Base-by-base conservation (phyloP, 92 coral and sea anemone genomes). In the Palythoa grandis region DNA sequence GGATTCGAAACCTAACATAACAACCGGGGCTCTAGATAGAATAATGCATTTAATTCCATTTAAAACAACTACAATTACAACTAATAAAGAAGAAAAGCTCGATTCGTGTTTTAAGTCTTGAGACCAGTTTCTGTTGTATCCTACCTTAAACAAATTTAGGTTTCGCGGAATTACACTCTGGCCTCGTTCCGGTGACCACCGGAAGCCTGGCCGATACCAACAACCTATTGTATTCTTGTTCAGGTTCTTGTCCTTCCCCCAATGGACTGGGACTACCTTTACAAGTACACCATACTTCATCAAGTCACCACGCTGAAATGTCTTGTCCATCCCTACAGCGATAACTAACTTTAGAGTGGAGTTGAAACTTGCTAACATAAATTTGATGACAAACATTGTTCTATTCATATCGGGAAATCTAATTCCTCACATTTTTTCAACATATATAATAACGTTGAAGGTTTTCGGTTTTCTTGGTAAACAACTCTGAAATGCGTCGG, bases 261-360 rank as follows among this genome's bases (percentile, higher is more conserved):
- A 92, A 89, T 96, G 98, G 43, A 87, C 94, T 15, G 98, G 98
- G 56, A 96, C 90, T 38, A 94, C 95, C 76, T 96, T 96, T 11
- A 96, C 90, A 71, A 92, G 84, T 35, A 88, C 92, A 9, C 98
- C 98, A 54, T 96, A 87, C 19, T 93, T 85, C 82, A 83, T 83
- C 78, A 94, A 82, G 74, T 96, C 98, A 12, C 98, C 98, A 58
- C 98, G 92, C 89, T 96, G 98, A 56, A 89, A 89, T 19, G 98
- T 94, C 79, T 92, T 96, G 87, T 96, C 98, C 93, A 96, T 93
- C 19, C 98, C 98, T 96, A 20, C 14, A 22, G 25, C 13, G 11
- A 25, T 20, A 80, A 11, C 6, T 3, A 12, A 40, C 24, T 43
- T 1, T 6, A 19, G 57, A 39, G 53, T 38, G 39, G 19, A 12